Base-by-base conservation (phyloP, 2,888 invertebrate genomes). In the Apamea sordens region DNA sequence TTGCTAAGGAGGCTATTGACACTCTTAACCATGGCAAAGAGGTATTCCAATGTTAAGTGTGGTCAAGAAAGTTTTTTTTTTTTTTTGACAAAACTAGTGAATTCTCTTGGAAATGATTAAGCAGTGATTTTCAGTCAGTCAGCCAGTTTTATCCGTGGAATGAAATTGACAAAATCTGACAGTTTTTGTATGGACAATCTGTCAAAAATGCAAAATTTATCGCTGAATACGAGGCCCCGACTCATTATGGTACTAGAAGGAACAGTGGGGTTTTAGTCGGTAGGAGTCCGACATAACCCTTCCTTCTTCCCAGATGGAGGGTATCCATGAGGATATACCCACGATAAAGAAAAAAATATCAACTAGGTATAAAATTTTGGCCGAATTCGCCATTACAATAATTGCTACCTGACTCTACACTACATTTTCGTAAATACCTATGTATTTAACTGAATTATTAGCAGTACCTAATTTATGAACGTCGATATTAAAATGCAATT, bases 401-500 rank as follows among this genome's bases (percentile, higher is more conserved):
- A 70, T 70, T 36, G 1, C 6, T 74, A 5, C 75, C 47, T 18
- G 7, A 18, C 6, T 18, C 10, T 21, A 76, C 0, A 24, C 10
- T 61, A 56, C 8, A 41, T 53, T 64, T 24, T n/a, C 13, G 3
- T 44, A 36, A 47, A 7, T 53, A n/a, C n/a, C n/a, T n/a, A n/a
- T 2, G 21, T 41, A 41, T 41, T 41, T 21, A 41, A 41, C 36
- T 36, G 18, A 70, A 61, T 61, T 64, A n/a, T 18, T 64, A 28
- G 21, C 50, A 44, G n/a, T n/a, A n/a, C n/a, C n/a, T n/a, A 28
- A 80, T 82, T 67, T 61, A n/a, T 53, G n/a, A 75, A 50, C 32
- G 68, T 61, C 75, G 32, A 53, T 68, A 44, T 82, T 67, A 75
- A 67, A 82, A 80, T 44, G 32, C 44, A 82, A 82, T 75, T 75